phyloP scores from a whole-genome alignment of 2,888 invertebrate genomes.

The Trisateles emortualis region DNA sequence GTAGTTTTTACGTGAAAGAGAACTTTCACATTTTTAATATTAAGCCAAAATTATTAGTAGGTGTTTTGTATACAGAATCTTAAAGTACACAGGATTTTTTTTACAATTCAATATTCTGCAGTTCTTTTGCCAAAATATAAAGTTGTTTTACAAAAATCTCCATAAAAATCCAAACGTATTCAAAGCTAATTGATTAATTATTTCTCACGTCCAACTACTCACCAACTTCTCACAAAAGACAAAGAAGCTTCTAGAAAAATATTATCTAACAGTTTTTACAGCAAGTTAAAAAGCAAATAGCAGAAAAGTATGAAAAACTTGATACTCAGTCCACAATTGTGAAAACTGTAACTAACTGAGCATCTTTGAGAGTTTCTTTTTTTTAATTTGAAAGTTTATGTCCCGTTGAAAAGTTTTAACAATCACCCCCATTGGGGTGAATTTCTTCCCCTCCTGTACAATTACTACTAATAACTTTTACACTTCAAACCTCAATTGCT shows the following conservation, averaged over 20 bases:
- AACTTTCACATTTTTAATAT: too few relatives aligned
- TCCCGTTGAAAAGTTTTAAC: conserved; percentile 34
- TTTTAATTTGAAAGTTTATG: conserved; percentile 39
- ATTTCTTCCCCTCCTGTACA: conserved; percentile 17
- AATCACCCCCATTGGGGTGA: conserved; percentile 19
- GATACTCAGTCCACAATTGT: not conserved
- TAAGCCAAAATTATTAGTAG: too few relatives aligned
- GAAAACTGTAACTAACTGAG: conserved; percentile 20
- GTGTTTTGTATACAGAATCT: too few relatives aligned
- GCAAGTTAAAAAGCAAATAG: not conserved
- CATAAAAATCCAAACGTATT: too few relatives aligned
- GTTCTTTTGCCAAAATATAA: too few relatives aligned
- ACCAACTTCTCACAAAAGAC: not conserved
- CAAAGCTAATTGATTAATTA: not conserved
- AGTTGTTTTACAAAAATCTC: too few relatives aligned
- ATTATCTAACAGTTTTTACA: not conserved
- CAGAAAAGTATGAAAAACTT: not conserved
- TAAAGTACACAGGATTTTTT: too few relatives aligned
- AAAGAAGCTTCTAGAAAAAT: not conserved
- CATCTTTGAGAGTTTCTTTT: conserved; percentile 21
- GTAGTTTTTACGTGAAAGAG: too few relatives aligned
- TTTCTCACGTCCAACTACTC: not conserved
- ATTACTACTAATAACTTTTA: conserved; percentile 46
- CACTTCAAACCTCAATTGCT: conserved; percentile 29
- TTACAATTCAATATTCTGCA: too few relatives aligned